Percentiles rank a stretch among this genome's conserved stretches.
These are phyloP conservation scores for Gracilinanus agilis DNA, from an alignment of 2,113 vertebrate species.

Conservation along the genomic window DNA sequence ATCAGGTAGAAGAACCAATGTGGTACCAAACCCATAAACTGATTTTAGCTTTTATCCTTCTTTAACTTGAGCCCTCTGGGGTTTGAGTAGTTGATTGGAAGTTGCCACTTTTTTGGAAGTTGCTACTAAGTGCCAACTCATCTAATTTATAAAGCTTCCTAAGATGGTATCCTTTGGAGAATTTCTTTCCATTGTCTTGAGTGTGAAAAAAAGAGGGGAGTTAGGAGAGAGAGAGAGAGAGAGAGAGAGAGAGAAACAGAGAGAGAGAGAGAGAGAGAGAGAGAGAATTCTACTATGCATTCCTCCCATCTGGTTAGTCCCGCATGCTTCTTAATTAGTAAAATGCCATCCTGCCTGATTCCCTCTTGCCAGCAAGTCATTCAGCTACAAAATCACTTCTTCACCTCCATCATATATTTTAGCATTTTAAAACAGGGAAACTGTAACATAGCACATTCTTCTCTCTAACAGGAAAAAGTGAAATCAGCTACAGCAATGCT, in stretches of 20 bases:
- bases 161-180: slow-evolving; percentile 61
- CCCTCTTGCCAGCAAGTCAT: slow-evolving; percentile 86
- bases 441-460: slow-evolving; percentile 82
- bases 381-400: slow-evolving; percentile 85
- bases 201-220: neutral
- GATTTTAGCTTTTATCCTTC: slow-evolving; percentile 8
- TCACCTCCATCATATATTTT: slow-evolving; percentile 84
- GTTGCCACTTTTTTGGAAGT: slow-evolving; percentile 38
- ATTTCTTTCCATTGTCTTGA: slow-evolving; percentile 64
- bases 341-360: slow-evolving; percentile 85
- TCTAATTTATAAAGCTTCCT: slow-evolving; percentile 61
- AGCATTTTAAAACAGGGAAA: slow-evolving; percentile 83
- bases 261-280: slow-evolving; percentile 56
- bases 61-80: slow-evolving; percentile 37
- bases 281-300: slow-evolving; percentile 79
- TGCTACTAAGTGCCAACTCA: slow-evolving; percentile 24
- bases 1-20: slow-evolving; percentile 14
- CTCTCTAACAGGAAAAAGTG: slow-evolving; percentile 70
- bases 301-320: slow-evolving; percentile 84
- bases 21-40: neutral
- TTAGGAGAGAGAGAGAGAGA: neutral
- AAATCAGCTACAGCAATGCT: slow-evolving; percentile 73
- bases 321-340: slow-evolving; percentile 87
- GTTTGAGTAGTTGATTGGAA: neutral
- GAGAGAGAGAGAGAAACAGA: neutral